Evolutionary conservation across 2,797 vertebrate genomes (phyloP).

Genomic region (Lepus townsendii): DNA sequence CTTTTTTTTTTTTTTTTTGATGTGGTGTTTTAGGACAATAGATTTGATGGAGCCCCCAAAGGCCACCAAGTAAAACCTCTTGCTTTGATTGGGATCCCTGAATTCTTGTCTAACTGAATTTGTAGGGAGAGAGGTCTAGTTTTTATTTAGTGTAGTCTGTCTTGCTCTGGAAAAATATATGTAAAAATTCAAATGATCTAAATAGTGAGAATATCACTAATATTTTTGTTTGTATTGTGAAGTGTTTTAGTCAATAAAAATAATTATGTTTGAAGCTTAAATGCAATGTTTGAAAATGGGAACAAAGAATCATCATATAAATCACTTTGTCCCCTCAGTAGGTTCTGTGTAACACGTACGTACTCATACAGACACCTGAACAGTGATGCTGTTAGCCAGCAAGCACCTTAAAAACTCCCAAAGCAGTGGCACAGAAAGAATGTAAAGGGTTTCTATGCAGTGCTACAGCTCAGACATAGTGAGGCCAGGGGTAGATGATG

Average conservation of each 20-base stretch:
- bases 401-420: neutral
- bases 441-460: neutral
- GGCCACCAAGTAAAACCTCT: neutral
- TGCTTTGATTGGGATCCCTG: neutral
- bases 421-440: neutral
- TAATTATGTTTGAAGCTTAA: conserved; percentile 28
- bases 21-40: conserved; percentile 13
- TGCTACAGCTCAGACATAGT: neutral
- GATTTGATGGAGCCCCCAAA: conserved; percentile 50
- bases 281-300: neutral
- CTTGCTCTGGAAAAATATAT: conserved; percentile 26
- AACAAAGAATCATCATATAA: conserved; percentile 36
- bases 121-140: conserved; percentile 34
- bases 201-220: neutral
- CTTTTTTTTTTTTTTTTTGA: neutral
- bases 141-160: conserved; percentile 1
- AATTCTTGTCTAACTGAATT: conserved; percentile 31
- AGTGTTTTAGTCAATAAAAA: conserved; percentile 41
- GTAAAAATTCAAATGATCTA: conserved; percentile 57
- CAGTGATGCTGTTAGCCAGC: neutral
- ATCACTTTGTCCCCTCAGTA: neutral
- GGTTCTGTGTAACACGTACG: neutral
- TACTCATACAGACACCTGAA: neutral
- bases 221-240: conserved; percentile 33
- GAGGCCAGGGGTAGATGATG: neutral